Conservation (phyloP, 2,113 vertebrate genomes). For the Hymenochirus boettgeri region DNA sequence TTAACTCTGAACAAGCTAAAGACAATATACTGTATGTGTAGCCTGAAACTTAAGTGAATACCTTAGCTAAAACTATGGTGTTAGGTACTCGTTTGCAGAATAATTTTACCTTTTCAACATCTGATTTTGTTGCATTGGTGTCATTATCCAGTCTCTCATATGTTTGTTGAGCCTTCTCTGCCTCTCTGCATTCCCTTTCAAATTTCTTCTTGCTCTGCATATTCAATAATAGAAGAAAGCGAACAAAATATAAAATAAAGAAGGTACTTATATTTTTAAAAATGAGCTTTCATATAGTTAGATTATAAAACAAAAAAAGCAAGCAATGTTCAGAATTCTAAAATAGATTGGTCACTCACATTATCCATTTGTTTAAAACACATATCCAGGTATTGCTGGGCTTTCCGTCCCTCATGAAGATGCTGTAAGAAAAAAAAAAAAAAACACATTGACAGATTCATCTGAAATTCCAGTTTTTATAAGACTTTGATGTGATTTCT, state of each 20-base stretch:
- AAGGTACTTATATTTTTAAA: too few relatives aligned
- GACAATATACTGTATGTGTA: too few relatives aligned
- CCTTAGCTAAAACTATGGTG: too few relatives aligned
- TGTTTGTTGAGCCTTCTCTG: conserved; percentile 88
- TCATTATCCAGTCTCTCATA: conserved; percentile 91
- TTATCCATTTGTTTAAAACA: conserved; percentile 99
- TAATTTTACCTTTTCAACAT: conserved; percentile 90
- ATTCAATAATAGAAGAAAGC: conserved; percentile 1
- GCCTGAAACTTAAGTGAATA: too few relatives aligned
- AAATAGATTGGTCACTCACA: conserved; percentile 67
- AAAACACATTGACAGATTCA: not conserved
- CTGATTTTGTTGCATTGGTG: conserved; percentile 94
- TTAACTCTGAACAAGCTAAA: too few relatives aligned
- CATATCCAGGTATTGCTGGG: conserved; percentile 92
- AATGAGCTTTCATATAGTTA: too few relatives aligned
- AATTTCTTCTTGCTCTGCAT: conserved; percentile 96
- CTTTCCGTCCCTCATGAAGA: conserved; percentile 94
- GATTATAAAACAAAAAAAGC: not conserved
- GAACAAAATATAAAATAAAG: too few relatives aligned
- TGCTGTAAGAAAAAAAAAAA: conserved; percentile 67
- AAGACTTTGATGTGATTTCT: too few relatives aligned
- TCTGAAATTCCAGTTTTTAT: too few relatives aligned
- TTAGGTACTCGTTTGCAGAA: too few relatives aligned
- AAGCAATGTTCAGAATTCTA: too few relatives aligned
- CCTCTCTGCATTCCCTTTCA: conserved; percentile 93